These are phyloP conservation scores for Galaxea fascicularis DNA, from an alignment of 92 coral and sea anemone species.

Conservation along the genomic window DNA sequence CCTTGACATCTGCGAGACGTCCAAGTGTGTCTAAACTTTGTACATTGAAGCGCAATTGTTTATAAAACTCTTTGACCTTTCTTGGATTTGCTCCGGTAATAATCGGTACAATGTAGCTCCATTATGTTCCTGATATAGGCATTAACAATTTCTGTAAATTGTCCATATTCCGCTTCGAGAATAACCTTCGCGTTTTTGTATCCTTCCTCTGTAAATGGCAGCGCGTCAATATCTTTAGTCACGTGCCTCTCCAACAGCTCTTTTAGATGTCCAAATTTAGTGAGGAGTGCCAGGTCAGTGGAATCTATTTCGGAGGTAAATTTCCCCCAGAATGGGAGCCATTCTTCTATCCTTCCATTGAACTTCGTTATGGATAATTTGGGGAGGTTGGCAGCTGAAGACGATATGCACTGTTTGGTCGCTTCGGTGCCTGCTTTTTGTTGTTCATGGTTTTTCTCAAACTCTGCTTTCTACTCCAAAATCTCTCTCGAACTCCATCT, in stretches of 20 bases:
- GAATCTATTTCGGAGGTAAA: slow-evolving; percentile 30
- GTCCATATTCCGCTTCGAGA: slow-evolving; percentile 66
- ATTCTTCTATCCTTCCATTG: slow-evolving; percentile 55
- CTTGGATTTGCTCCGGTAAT: slow-evolving; percentile 50
- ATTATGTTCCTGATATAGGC: slow-evolving; percentile 60
- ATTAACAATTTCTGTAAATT: slow-evolving; percentile 62
- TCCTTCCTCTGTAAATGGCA: slow-evolving; percentile 72
- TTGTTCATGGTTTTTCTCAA: slow-evolving; percentile 44
- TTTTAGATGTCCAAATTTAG: slow-evolving; percentile 67
- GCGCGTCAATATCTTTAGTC: slow-evolving; percentile 61
- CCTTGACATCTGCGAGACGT: slow-evolving; percentile 57
- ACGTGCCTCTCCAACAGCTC: slow-evolving; percentile 62
- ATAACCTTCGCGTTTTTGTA: slow-evolving; percentile 65
- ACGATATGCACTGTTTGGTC: not conserved
- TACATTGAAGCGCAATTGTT: slow-evolving; percentile 54
- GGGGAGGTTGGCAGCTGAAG: slow-evolving; percentile 65
- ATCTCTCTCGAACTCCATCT: slow-evolving; percentile 64
- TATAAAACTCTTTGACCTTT: slow-evolving; percentile 66
- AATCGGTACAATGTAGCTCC: slow-evolving; percentile 62
- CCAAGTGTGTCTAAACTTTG: slow-evolving; percentile 66
- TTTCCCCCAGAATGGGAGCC: slow-evolving; percentile 64
- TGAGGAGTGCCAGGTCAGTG: slow-evolving; percentile 36
- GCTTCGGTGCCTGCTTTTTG: slow-evolving; percentile 18
- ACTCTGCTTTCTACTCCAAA: slow-evolving; percentile 63
- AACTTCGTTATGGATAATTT: slow-evolving; percentile 70